Conservation (phyloP, 1,140 invertebrate species). For the Eriocheir sinensis region DNA sequence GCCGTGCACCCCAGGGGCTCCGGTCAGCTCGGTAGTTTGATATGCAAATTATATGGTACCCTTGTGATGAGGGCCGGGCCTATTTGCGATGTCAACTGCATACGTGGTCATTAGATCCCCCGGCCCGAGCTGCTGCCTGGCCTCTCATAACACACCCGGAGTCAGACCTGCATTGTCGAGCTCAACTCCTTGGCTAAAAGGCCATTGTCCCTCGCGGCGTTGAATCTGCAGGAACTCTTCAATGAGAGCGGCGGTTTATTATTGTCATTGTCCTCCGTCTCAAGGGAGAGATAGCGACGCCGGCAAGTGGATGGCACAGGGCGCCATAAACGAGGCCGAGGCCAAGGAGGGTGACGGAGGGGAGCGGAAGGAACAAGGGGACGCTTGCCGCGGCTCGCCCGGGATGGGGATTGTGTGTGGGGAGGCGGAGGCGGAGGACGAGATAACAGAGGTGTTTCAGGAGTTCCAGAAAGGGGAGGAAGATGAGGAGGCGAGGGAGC, state of each 20-base stretch:
- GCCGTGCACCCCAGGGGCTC: constrained; percentile 56
- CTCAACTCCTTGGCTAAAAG: constrained; percentile 31
- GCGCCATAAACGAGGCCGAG: background rate
- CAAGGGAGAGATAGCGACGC: constrained; percentile 60
- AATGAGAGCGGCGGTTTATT: constrained; percentile 51
- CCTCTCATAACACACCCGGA: constrained; percentile 51
- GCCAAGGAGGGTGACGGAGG: background rate
- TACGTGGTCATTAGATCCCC: constrained; percentile 72
- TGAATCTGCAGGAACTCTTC: constrained; percentile 47
- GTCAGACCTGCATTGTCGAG: constrained; percentile 38
- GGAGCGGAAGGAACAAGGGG: constrained; percentile 33
- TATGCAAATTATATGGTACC: constrained; percentile 76
- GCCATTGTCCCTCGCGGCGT: constrained; percentile 13
- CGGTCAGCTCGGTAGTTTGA: constrained; percentile 72
- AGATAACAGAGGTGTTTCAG: constrained; percentile 10
- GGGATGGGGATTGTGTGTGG: background rate
- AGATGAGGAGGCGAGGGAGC: background rate
- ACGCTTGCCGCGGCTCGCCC: background rate
- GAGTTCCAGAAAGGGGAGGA: constrained; percentile 30
- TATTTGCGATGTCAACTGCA: constrained; percentile 76
- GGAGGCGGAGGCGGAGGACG: constrained; percentile 1
- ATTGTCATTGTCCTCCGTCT: constrained; percentile 60
- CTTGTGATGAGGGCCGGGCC: constrained; percentile 71
- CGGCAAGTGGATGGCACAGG: constrained; percentile 40
- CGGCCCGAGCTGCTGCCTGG: background rate